phyloP scores from a whole-genome alignment of 1,140 invertebrate species.

The Latrodectus geometricus region DNA sequence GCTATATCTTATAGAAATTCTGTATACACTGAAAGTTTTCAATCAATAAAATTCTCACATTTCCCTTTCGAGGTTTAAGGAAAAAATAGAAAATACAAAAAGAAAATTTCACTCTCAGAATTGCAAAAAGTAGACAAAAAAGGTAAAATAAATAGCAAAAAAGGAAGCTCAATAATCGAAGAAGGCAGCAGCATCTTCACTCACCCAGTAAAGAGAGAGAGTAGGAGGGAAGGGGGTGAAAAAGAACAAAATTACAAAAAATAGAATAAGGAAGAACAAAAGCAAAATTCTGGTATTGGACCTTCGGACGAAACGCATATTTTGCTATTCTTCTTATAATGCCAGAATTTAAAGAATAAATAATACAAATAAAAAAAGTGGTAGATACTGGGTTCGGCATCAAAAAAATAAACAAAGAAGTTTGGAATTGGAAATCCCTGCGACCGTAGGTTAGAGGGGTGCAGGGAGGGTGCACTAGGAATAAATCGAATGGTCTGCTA shows the following conservation, averaged over 20 bases:
- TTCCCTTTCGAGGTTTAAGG: neutral
- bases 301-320: constrained; percentile 42
- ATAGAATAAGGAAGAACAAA: neutral
- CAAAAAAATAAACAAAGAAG: neutral
- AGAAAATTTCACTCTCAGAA: constrained; percentile 3
- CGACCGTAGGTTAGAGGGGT: neutral
- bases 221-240: neutral
- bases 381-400: neutral
- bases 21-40: constrained; percentile 6
- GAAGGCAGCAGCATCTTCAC: constrained; percentile 18
- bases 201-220: neutral
- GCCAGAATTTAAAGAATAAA: constrained; percentile 47
- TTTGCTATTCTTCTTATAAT: constrained; percentile 56
- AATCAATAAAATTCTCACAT: constrained; percentile 44
- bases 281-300: constrained; percentile 45
- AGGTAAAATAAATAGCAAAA: neutral
- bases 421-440: constrained; percentile 53
- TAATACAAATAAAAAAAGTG: constrained; percentile 35
- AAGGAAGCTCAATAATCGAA: constrained; percentile 40
- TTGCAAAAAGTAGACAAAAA: constrained; percentile 20
- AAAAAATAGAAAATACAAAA: neutral
- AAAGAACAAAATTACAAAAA: constrained; percentile 17
- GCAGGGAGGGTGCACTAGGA: neutral
- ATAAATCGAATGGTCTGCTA: neutral
- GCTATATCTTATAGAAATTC: neutral